A percentile compares a stretch with the other conserved stretches of the same genome.
These are phyloP conservation scores for Leguminivora glycinivorella DNA, from an alignment of 1,140 invertebrate species.

Conservation along the genomic window DNA sequence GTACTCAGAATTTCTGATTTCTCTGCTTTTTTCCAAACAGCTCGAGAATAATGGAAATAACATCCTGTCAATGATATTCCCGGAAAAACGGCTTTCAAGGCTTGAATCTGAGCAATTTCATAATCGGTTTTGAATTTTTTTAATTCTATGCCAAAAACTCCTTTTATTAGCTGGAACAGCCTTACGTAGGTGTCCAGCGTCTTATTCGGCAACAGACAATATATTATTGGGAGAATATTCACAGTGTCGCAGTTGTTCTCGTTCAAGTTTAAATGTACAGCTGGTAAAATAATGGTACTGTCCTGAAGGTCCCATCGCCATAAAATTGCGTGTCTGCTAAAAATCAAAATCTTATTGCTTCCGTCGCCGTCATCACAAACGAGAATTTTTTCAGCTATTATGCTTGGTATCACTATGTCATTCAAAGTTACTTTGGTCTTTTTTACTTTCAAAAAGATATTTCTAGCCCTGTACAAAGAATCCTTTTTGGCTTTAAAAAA, in stretches of 20 bases:
- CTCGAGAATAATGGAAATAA: slow-evolving; percentile 16
- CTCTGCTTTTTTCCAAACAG: slow-evolving; percentile 14
- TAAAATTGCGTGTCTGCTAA: background rate
- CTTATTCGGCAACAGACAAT: slow-evolving; percentile 14
- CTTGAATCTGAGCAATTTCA: slow-evolving; percentile 4
- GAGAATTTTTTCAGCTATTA: background rate
- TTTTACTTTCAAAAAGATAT: background rate
- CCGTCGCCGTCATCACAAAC: background rate
- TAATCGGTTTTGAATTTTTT: slow-evolving; percentile 8
- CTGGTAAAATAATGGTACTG: background rate
- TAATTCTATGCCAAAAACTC: background rate
- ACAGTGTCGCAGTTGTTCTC: background rate
- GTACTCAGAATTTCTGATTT: slow-evolving; percentile 10
- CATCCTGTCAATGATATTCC: slow-evolving; percentile 16
- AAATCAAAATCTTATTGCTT: slow-evolving; percentile 1
- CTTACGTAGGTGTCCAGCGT: background rate
- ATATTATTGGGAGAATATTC: background rate
- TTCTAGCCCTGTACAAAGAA: background rate
- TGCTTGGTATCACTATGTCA: background rate
- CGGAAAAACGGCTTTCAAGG: slow-evolving; percentile 1
- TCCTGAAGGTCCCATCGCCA: background rate
- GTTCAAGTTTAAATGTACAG: slow-evolving; percentile 10
- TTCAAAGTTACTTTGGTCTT: background rate
- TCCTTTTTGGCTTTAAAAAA: slow-evolving; percentile 8
- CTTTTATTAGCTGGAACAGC: slow-evolving; percentile 3